Percentiles rank a stretch among this genome's conserved stretches.
phyloP scores from a whole-genome alignment of 2,888 invertebrate genomes.

The Bellardia bayeri region DNA sequence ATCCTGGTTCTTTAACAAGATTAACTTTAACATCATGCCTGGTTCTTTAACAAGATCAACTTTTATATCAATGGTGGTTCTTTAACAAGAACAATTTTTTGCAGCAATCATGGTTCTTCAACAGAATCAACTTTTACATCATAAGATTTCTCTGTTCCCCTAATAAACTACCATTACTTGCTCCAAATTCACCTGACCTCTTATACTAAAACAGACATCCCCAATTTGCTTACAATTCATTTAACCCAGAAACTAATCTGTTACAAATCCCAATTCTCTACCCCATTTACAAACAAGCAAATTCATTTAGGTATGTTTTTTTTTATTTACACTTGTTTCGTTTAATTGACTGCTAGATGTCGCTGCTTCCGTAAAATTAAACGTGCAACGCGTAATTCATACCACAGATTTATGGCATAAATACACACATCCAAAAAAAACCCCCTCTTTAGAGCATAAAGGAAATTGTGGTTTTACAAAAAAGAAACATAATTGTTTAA shows the following conservation, averaged over 20 bases:
- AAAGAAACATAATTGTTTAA: conserved; percentile 43
- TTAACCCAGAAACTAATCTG: conserved; percentile 8
- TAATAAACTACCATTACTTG: neutral
- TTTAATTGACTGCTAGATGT: conserved; percentile 43
- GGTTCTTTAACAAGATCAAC: too few species aligned
- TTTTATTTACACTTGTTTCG: conserved; percentile 23
- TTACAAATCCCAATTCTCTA: neutral
- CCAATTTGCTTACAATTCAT: neutral
- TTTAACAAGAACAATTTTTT: too few species aligned
- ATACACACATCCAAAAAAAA: conserved; percentile 8
- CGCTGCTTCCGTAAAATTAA: conserved; percentile 47
- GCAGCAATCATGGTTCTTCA: too few species aligned
- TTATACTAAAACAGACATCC: neutral
- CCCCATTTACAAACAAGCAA: neutral
- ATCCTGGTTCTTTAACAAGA: too few species aligned
- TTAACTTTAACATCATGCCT: too few species aligned
- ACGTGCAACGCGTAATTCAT: conserved; percentile 47
- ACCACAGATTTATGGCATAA: conserved; percentile 50
- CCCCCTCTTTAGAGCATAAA: conserved; percentile 4
- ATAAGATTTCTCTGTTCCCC: too few species aligned
- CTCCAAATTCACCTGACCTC: too few species aligned
- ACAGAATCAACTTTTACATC: too few species aligned
- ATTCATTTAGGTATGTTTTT: neutral
- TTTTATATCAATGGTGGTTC: too few species aligned
- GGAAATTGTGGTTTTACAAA: conserved; percentile 60